Evolutionary conservation across 1,140 invertebrate species (phyloP), one percentile per base, ranked within the genome.

Genomic region (Panagrolaimus sp.): DNA sequence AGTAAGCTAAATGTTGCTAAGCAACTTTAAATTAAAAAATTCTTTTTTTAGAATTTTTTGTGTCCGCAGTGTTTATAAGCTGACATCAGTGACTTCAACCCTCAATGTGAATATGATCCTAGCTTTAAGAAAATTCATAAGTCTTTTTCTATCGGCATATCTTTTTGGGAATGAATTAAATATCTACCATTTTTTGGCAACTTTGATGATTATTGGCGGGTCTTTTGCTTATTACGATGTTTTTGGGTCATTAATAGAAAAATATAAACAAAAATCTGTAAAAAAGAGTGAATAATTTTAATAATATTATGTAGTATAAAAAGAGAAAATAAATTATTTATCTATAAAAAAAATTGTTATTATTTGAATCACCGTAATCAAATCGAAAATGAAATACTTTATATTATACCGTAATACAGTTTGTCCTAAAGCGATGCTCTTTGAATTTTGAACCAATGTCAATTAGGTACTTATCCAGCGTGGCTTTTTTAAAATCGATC

Each of bases 81-180:
- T 98, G 78, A 96, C 93, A 0, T 92, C 94, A 0, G 92, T 95
- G 83, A 95, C 92, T 82, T 88, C 90, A 5, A 95, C 94, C 0
- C 83, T 98, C 12, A 94, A 93, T 0, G 93, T 98, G 0, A 98
- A 94, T 0, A 85, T 98, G 71, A 91, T 97, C 4, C 89, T 98
- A n/a, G 97, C 96, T 0, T 84, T 98, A 62, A 86, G 96, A 43
- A 98, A 98, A 84, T 98, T 98, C 83, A 86, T 92, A 7, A 96
- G 93, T 14, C 85, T 98, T 45, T 84, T 98, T 21, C 90, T 98
- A 82, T 98, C 94, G 3, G 52, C 52, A 58, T 21, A 21, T 58
- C 21, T 58, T 12, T 58, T 58, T 58, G 52, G 52, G 21, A 58
- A 58, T 17, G 52, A 58, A 28, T 21, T 58, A 12, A 58, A 58